These are phyloP conservation scores for Psilopogon haemacephalus DNA, from an alignment of 2,113 vertebrate genomes.

Conservation along the genomic window DNA sequence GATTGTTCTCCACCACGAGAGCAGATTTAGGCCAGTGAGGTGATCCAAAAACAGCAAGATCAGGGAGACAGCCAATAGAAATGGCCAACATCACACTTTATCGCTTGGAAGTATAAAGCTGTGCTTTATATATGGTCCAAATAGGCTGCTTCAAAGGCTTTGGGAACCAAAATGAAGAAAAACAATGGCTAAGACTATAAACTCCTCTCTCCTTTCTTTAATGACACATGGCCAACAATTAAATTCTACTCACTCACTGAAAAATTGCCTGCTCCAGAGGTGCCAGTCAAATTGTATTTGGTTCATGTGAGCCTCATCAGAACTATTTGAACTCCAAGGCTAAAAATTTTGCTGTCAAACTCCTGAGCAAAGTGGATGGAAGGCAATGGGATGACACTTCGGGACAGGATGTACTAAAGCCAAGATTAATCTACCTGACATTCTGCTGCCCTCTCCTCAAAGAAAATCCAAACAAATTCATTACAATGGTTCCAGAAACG, in stretches of 20 bases:
- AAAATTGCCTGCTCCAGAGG: neutral
- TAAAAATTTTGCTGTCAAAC: neutral
- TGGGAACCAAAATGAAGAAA: neutral
- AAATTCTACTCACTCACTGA: neutral
- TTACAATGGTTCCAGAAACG: neutral
- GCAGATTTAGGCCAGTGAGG: neutral
- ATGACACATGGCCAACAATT: neutral
- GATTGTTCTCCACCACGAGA: neutral
- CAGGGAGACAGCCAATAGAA: rapidly evolving
- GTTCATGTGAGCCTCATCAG: neutral
- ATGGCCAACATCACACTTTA: neutral
- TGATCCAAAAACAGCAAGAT: neutral
- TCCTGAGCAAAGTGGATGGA: neutral
- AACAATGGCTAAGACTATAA: neutral
- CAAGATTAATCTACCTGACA: conserved; percentile 28
- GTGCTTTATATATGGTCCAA: neutral
- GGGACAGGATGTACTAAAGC: neutral
- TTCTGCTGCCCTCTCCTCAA: neutral
- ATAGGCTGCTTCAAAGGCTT: neutral
- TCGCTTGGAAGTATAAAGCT: neutral
- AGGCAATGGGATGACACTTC: neutral
- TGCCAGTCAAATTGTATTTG: neutral
- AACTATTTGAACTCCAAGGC: neutral
- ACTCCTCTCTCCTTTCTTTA: neutral
- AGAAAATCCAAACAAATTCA: conserved; percentile 8